Evolutionary conservation across 2,797 vertebrate species (phyloP), one percentile per base, ranked within the genome.

Genomic region (Mormyrus hasselquistii): DNA sequence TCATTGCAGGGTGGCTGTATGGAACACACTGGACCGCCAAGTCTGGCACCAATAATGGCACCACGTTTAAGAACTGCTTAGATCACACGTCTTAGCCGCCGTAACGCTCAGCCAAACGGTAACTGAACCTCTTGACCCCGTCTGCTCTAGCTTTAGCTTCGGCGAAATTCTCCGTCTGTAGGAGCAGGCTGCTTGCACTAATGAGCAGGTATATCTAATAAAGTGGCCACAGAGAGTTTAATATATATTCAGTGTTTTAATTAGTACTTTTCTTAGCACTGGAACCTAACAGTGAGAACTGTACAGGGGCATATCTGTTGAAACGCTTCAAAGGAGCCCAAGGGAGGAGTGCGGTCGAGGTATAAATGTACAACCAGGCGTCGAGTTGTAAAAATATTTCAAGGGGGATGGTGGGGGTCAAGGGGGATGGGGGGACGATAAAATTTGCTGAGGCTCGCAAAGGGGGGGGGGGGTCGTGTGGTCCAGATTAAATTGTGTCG

Each of bases 341-440:
- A 3, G 29, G 29, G 29, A 38, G 65, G 65, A 34, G 29, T 73
- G 65, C 12, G 12, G 65, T 73, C 12, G 12, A 73, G 65, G 65
- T 38, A 73, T 73, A 73, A 73, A 73, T 73, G 65, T 73, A 73
- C 65, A 73, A 73, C 65, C 65, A 73, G 65, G 65, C 29, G 29
- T 73, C 65, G 65, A 73, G 65, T 38, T 38, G 65, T 73, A 73
- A 73, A 73, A 73, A 73, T 69, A 69, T 69, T 69, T 69, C 62
- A 34, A 69, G 62, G 65, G 65, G 65, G 62, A 69, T 69, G 62
- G 59, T 25, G 59, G n/a, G n/a, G n/a, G n/a, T 62, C 57, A 62
- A 8, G 57, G 57, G 19, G 55, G 19, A 6, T 6, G 19, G 16
- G 53, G 53, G 53, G 10, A 59, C 57, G 57, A 22, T 22, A 59